Evolutionary conservation across 1,140 invertebrate genomes (phyloP).

Genomic region (Formica exsecta): DNA sequence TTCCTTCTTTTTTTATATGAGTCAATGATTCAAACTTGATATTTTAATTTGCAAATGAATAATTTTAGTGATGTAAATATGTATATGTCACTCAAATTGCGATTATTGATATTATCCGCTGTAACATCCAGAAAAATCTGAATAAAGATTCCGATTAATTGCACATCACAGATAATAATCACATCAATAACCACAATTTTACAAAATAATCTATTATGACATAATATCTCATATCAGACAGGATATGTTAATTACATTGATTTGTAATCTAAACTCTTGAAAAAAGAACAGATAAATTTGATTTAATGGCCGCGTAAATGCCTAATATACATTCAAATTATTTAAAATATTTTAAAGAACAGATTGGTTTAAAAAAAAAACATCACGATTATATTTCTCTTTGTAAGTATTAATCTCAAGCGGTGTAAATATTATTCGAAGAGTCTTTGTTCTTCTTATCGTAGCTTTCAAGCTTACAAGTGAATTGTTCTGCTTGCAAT

Average conservation of each 20-base stretch:
- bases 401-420: slow-evolving; percentile 2
- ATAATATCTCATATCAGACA: not conserved
- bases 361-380: not conserved
- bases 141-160: no score
- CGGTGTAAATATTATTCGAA: slow-evolving; percentile 15
- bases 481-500: slow-evolving; percentile 24
- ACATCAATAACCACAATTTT: slow-evolving; percentile 67
- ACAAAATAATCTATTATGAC: slow-evolving; percentile 62
- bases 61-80: not conserved
- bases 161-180: not conserved
- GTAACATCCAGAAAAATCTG: no score
- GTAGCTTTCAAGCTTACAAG: not conserved
- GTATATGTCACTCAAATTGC: no score
- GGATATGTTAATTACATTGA: not conserved
- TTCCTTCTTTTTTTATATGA: not conserved
- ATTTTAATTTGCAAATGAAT: not conserved
- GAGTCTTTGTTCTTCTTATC: slow-evolving; percentile 67
- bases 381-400: not conserved
- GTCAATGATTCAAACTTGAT: not conserved
- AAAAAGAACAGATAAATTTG: not conserved
- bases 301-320: not conserved
- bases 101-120: no score
- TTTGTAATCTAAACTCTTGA: not conserved
- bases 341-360: not conserved
- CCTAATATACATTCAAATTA: not conserved